Base-by-base conservation (phyloP, 2,888 invertebrate genomes). In the Diarsia rubi region DNA sequence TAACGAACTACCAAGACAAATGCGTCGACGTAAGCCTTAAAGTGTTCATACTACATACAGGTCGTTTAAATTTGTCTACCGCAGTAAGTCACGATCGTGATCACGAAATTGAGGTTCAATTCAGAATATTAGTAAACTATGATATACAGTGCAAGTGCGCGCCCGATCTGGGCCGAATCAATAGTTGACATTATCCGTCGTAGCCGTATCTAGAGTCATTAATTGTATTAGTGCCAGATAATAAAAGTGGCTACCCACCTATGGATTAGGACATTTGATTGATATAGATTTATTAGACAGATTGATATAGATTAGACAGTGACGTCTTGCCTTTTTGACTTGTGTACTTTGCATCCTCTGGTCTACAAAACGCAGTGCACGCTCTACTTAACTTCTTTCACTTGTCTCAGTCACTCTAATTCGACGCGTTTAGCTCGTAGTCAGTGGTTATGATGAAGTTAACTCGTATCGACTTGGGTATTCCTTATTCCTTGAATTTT, bases 71-170 rank as follows among this genome's bases (percentile, higher is more conserved):
- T 63, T 67, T 73, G 78, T 78, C 66, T 37, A 64, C 14, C 24
- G 45, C 42, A 24, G 49, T 78, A 81, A 78, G 67, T 81, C 81
- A 78, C 81, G 81, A 75, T 21, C 63, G 59, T 27, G 27, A 27
- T 57, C 27, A 12, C 49, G n/a, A 59, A 57, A 74, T 75, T 31
- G 57, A 45, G 63, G 49, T 74, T 64, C 37, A 37, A 81, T 74
- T 81, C 62, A 12, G 80, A 78, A 78, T 78, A 70, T 59, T 65
- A 78, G 71, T 73, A 57, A 63, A 63, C 31, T 57, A 37, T 44
- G 52, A 78, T 67, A 49, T 64, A 81, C 16, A 63, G 63, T 24
- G 12, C 44, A 57, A 67, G 63, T 73, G 31, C 54, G 31, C 21
- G 49, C 44, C 31, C 21, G 62, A 63, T 81, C 62, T 80, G 47